phyloP scores from a whole-genome alignment of 2,888 invertebrate genomes.

The Buathra laborator region DNA sequence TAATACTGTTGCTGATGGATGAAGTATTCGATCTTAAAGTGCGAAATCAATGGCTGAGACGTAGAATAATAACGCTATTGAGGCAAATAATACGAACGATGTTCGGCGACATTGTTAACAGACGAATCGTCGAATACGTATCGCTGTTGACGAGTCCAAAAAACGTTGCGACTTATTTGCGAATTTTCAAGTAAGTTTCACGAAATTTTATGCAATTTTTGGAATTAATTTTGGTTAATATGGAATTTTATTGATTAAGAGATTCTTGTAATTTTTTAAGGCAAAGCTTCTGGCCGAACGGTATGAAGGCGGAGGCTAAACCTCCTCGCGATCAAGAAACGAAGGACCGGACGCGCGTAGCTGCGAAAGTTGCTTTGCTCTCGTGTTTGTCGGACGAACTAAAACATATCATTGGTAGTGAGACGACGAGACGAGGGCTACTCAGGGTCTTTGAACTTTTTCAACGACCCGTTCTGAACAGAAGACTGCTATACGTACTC shows the following conservation, averaged over 20 bases:
- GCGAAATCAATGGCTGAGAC: conserved; percentile 92
- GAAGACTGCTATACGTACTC: conserved; percentile 93
- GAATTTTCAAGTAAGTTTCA: conserved; percentile 91
- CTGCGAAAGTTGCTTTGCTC: conserved; percentile 94
- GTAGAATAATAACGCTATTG: conserved; percentile 91
- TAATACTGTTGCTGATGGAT: conserved; percentile 92
- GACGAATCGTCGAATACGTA: conserved; percentile 95
- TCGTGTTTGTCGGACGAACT: conserved; percentile 96
- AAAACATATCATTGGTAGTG: conserved; percentile 95
- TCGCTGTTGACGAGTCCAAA: conserved; percentile 94
- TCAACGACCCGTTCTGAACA: conserved; percentile 94
- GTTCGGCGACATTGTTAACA: conserved; percentile 93
- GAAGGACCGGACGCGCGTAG: conserved; percentile 92
- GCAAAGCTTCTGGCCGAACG: conserved; percentile 88
- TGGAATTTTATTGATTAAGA: conserved; percentile 28
- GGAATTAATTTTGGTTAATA: not conserved
- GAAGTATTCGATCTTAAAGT: conserved; percentile 94
- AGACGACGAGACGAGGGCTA: conserved; percentile 93
- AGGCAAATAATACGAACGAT: conserved; percentile 92
- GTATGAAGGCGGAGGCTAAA: conserved; percentile 86
- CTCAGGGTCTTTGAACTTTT: conserved; percentile 95
- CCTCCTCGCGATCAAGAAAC: conserved; percentile 87
- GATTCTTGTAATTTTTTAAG: conserved; percentile 80
- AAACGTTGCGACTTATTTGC: conserved; percentile 95
- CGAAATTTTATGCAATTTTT: not conserved